phyloP scores from a whole-genome alignment of 2,888 invertebrate species.

The Gerris lacustris region DNA sequence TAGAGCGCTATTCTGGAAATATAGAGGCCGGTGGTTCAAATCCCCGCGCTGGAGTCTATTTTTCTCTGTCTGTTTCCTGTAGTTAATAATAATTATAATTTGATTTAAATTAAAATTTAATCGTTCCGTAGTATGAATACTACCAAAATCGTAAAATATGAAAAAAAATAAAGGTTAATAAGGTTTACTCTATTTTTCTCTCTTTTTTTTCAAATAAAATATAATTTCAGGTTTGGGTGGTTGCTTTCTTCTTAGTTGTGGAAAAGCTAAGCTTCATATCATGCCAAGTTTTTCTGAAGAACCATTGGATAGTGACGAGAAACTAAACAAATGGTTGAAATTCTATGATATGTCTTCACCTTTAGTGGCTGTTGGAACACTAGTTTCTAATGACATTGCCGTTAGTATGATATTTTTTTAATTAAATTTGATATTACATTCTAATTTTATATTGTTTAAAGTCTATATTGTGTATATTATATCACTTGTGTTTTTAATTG shows the following conservation, averaged over 20 bases:
- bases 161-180: no score
- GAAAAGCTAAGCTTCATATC: constrained; percentile 79
- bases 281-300: constrained; percentile 84
- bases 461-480: not conserved
- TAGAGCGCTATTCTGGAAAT: no score
- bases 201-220: no score
- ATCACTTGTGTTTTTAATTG: not conserved
- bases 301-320: constrained; percentile 57
- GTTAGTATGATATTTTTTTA: constrained; percentile 40
- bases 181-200: no score
- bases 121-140: no score
- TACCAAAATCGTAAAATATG: no score
- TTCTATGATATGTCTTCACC: constrained; percentile 86
- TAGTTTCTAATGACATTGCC: constrained; percentile 65
- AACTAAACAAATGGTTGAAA: constrained; percentile 76
- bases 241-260: constrained; percentile 67
- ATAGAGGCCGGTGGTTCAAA: no score
- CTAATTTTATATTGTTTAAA: no score
- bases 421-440: not conserved
- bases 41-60: no score
- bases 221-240: constrained; percentile 67
- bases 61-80: no score
- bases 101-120: no score
- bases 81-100: no score
- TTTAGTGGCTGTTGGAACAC: constrained; percentile 72